Conservation (phyloP, 2,888 invertebrate genomes). For the Chirona hameri region DNA sequence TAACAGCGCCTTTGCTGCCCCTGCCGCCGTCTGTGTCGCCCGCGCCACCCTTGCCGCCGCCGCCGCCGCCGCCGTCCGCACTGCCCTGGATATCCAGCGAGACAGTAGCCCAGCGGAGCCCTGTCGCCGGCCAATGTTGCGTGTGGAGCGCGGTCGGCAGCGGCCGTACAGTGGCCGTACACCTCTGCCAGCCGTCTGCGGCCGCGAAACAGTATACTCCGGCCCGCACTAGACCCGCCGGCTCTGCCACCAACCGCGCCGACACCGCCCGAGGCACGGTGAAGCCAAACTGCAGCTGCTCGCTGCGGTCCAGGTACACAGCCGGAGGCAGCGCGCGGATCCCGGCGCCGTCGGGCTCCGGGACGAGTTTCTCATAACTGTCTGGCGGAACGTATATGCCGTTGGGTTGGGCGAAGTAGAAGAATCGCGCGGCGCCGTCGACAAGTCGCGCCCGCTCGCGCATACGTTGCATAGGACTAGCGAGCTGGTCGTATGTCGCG, state of each 20-base stretch:
- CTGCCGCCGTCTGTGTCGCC: too few species aligned
- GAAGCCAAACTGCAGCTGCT: neutral
- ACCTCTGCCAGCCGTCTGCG: neutral
- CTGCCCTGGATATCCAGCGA: neutral
- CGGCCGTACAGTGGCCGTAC: neutral
- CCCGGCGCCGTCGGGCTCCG: neutral
- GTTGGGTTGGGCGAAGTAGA: neutral
- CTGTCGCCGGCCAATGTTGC: neutral
- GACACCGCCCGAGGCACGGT: neutral
- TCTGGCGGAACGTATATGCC: neutral
- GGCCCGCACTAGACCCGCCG: neutral
- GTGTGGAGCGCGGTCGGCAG: neutral
- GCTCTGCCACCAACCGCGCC: neutral
- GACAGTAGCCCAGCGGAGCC: neutral
- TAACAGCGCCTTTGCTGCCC: too few species aligned
- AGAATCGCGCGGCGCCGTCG: neutral
- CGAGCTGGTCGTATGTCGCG: neutral
- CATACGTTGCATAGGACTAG: neutral
- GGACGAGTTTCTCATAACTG: neutral
- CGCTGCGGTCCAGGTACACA: neutral
- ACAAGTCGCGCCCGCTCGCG: neutral
- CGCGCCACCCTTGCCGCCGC: too few species aligned
- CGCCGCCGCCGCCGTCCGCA: too few species aligned
- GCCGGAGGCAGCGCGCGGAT: neutral
- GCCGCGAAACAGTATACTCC: neutral